phyloP scores from a whole-genome alignment of 1,140 invertebrate genomes.

The Hirudo medicinalis region DNA sequence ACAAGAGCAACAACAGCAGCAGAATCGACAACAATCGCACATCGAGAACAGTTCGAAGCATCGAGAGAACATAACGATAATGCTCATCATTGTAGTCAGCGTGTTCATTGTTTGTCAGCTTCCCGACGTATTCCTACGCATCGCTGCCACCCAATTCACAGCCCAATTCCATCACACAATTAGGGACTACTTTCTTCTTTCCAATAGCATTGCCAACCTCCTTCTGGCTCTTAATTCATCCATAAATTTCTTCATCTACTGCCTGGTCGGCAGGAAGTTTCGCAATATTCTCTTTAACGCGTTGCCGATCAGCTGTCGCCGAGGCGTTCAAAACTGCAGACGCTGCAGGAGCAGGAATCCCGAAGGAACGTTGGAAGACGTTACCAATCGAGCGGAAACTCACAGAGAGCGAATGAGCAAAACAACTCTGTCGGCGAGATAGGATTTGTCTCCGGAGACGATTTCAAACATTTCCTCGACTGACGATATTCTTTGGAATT shows the following conservation, averaged over 20 bases:
- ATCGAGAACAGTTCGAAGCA: constrained; percentile 12
- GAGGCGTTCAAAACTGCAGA: background rate
- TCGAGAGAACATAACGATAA: constrained; percentile 24
- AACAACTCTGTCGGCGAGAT: too few relatives aligned
- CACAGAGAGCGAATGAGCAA: too few relatives aligned
- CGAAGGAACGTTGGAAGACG: constrained; percentile 1
- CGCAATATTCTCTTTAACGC: constrained; percentile 18
- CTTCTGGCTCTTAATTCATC: constrained; percentile 23
- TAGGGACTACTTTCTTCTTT: constrained; percentile 1
- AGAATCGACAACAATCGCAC: constrained; percentile 2
- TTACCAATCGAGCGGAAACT: background rate
- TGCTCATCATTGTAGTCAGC: constrained; percentile 22
- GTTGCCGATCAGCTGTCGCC: too few relatives aligned
- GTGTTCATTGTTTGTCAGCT: constrained; percentile 23
- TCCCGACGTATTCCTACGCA: constrained; percentile 20
- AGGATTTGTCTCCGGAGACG: too few relatives aligned
- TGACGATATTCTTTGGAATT: too few relatives aligned
- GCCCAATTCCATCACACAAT: background rate
- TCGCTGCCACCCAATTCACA: constrained; percentile 12
- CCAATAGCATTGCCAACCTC: constrained; percentile 18
- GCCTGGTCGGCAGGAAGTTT: constrained; percentile 18
- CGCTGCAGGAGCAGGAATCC: background rate
- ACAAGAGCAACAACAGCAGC: background rate
- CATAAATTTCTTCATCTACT: constrained; percentile 22
- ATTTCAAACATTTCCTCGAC: too few relatives aligned